phyloP scores from a whole-genome alignment of 2,113 vertebrate genomes.

The Nothobranchius furzeri region DNA sequence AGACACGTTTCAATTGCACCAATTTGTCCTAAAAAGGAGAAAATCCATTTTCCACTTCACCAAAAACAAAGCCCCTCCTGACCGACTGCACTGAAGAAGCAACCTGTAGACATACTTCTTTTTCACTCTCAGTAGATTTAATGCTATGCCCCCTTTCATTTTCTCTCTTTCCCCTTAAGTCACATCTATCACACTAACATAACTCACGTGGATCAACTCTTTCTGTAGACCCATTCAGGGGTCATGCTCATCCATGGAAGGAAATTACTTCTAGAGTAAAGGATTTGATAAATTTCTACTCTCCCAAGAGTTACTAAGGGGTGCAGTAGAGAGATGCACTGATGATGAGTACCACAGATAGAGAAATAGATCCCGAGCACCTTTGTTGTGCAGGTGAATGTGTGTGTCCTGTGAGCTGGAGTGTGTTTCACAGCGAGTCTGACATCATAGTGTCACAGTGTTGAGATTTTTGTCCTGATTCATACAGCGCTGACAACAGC shows the following conservation, averaged over 20 bases:
- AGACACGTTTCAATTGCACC: slow-evolving; percentile 34
- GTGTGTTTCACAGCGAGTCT: slow-evolving; percentile 11
- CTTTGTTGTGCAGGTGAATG: background rate
- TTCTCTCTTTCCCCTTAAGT: slow-evolving; percentile 18
- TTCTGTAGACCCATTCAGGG: background rate
- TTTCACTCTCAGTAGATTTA: slow-evolving; percentile 28
- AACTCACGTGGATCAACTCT: background rate
- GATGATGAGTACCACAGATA: background rate
- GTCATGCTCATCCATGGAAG: background rate
- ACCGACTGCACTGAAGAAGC: slow-evolving; percentile 36
- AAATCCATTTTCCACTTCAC: slow-evolving; percentile 69
- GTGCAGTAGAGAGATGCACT: background rate
- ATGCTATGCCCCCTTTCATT: slow-evolving; percentile 11
- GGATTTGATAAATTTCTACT: background rate
- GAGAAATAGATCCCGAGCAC: background rate
- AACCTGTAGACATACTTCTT: slow-evolving; percentile 16
- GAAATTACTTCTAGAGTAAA: slow-evolving; percentile 7
- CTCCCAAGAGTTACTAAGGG: background rate
- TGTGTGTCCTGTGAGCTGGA: slow-evolving; percentile 9
- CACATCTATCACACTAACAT: slow-evolving; percentile 10
- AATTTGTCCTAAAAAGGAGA: slow-evolving; percentile 58
- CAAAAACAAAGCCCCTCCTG: slow-evolving; percentile 58
- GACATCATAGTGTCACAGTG: slow-evolving; percentile 1
- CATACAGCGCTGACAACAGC: slow-evolving; percentile 9
- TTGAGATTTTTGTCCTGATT: slow-evolving; percentile 21